These are phyloP conservation scores for Athrips mouffetella DNA, from an alignment of 2,888 invertebrate genomes.

Conservation along the genomic window DNA sequence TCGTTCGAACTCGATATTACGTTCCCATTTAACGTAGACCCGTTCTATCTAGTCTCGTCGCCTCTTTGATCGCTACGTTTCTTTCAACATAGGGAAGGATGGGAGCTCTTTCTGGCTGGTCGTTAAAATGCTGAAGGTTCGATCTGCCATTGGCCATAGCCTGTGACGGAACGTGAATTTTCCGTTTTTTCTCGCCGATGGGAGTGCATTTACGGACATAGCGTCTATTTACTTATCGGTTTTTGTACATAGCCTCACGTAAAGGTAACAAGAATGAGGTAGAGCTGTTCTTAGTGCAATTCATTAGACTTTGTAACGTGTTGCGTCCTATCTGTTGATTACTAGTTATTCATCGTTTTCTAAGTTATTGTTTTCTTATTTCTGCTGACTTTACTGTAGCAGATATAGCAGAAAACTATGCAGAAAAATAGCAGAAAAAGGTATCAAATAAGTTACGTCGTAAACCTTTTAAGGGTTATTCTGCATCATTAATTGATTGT, in stretches of 20 bases:
- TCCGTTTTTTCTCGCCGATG: constrained; percentile 47
- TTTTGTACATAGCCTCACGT: constrained; percentile 6
- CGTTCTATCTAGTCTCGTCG: constrained; percentile 22
- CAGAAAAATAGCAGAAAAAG: no score
- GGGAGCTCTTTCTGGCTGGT: constrained; percentile 33
- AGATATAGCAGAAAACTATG: no score
- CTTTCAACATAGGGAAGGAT: constrained; percentile 25
- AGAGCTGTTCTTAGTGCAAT: no score
- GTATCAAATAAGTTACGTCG: no score
- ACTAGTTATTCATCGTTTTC: no score
- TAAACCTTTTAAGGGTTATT: no score
- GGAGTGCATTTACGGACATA: constrained; percentile 14
- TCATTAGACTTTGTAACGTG: no score
- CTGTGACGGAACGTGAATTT: constrained; percentile 70
- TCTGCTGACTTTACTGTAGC: no score
- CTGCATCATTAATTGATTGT: no score
- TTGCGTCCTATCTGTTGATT: no score
- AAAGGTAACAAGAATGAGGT: neutral
- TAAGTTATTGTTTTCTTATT: no score
- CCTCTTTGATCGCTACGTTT: constrained; percentile 7
- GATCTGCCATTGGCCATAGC: constrained; percentile 69
- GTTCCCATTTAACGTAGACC: constrained; percentile 37
- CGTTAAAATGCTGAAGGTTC: constrained; percentile 51
- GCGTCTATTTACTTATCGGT: constrained; percentile 6
- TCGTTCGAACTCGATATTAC: constrained; percentile 57